phyloP scores from a whole-genome alignment of 2,113 vertebrate species.

The Leptobrachium leishanense region DNA sequence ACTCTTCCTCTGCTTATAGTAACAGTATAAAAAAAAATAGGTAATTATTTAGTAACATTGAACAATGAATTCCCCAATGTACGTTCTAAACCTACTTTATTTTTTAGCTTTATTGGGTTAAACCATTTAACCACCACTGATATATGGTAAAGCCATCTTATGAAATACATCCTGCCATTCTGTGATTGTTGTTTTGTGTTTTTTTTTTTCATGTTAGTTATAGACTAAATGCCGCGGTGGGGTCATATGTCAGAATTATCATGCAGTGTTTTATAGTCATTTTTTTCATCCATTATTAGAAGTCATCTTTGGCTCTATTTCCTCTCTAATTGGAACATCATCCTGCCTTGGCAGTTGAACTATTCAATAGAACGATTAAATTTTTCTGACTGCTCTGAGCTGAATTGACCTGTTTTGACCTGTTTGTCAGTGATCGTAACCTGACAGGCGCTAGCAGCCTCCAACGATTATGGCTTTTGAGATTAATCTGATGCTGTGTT shows the following conservation, averaged over 20 bases:
- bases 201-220: constrained; percentile 59
- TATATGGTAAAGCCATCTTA: no score
- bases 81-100: no score
- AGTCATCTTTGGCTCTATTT: constrained; percentile 78
- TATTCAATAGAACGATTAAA: constrained; percentile 80
- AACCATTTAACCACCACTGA: no score
- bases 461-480: constrained; percentile 73
- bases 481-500: constrained; percentile 71
- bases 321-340: constrained; percentile 82
- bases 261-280: constrained; percentile 70
- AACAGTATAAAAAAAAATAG: no score
- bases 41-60: no score
- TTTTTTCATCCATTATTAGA: constrained; percentile 75
- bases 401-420: constrained; percentile 81
- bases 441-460: constrained; percentile 78
- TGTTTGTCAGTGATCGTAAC: constrained; percentile 79
- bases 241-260: constrained; percentile 75
- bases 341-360: constrained; percentile 81
- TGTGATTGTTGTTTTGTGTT: background rate
- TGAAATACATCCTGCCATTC: background rate
- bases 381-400: constrained; percentile 79
- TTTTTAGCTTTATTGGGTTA: no score
- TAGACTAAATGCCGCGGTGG: constrained; percentile 66
- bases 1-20: no score
- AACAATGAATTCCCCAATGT: no score